phyloP scores from a whole-genome alignment of 1,140 invertebrate species.

The Lepidurus packardi region DNA sequence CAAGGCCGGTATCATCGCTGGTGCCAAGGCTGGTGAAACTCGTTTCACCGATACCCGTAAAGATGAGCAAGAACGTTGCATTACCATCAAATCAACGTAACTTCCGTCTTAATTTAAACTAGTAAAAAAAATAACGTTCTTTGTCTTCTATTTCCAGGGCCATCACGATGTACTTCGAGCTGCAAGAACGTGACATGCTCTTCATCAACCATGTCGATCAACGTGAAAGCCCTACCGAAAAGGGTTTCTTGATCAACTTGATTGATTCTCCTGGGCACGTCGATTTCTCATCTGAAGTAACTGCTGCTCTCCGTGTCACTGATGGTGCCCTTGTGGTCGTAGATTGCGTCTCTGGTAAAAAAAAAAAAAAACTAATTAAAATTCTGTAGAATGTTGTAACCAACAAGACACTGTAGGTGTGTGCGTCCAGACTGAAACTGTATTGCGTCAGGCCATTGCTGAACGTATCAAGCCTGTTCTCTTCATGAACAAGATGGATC shows the following conservation, averaged over 20 bases:
- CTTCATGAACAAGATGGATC: slow-evolving; percentile 99
- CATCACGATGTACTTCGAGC: slow-evolving; percentile 97
- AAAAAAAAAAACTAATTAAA: slow-evolving; percentile 38
- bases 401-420: slow-evolving; percentile 67
- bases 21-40: slow-evolving; percentile 95
- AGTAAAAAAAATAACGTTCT: too few relatives aligned
- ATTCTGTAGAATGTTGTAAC: background rate
- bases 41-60: slow-evolving; percentile 99
- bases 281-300: slow-evolving; percentile 98
- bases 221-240: slow-evolving; percentile 71
- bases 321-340: slow-evolving; percentile 98
- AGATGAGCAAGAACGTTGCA: slow-evolving; percentile 99
- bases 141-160: slow-evolving; percentile 57
- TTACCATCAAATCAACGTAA: slow-evolving; percentile 97
- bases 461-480: slow-evolving; percentile 98
- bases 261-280: slow-evolving; percentile 98
- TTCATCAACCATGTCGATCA: slow-evolving; percentile 86
- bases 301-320: slow-evolving; percentile 96
- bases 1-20: slow-evolving; percentile 99
- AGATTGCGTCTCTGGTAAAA: slow-evolving; percentile 94
- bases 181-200: slow-evolving; percentile 81
- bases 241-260: slow-evolving; percentile 97
- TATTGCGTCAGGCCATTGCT: slow-evolving; percentile 95
- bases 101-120: slow-evolving; percentile 40
- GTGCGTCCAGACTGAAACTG: slow-evolving; percentile 98